Conservation (phyloP, 2,113 vertebrate species). For the Tupaia chinensis region DNA sequence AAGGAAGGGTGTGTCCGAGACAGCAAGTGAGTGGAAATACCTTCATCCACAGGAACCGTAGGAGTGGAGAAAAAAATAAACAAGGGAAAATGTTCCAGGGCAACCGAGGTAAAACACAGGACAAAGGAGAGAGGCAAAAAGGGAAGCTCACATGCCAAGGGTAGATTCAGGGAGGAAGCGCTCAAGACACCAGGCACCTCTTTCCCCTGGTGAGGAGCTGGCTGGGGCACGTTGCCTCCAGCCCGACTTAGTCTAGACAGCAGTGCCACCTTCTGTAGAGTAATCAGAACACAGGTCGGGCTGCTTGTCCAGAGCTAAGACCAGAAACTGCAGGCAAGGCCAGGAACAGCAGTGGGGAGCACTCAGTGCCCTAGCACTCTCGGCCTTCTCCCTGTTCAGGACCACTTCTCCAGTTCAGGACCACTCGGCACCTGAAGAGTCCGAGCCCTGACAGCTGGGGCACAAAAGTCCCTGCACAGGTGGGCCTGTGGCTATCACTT, state of each 20-base stretch:
- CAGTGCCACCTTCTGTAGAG: slow-evolving; percentile 55
- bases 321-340: not conserved
- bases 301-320: not conserved
- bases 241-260: not conserved
- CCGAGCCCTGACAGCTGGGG: too few species aligned
- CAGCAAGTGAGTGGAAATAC: slow-evolving; percentile 42
- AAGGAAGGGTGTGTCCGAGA: slow-evolving; percentile 63
- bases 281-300: not conserved
- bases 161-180: not conserved
- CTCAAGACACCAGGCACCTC: not conserved
- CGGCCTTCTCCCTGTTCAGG: not conserved
- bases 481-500: not conserved
- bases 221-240: not conserved
- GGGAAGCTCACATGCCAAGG: not conserved
- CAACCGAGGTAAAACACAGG: slow-evolving; percentile 26
- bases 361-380: not conserved
- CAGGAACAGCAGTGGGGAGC: not conserved
- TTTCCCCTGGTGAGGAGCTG: not conserved
- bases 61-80: slow-evolving; percentile 57
- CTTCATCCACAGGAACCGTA: slow-evolving; percentile 59
- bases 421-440: not conserved
- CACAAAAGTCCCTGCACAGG: not conserved
- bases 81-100: slow-evolving; percentile 43
- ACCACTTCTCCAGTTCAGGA: not conserved
- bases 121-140: slow-evolving; percentile 8